Evolutionary conservation across 2,113 vertebrate genomes (phyloP).

Genomic region (human (Homo sapiens)): DNA sequence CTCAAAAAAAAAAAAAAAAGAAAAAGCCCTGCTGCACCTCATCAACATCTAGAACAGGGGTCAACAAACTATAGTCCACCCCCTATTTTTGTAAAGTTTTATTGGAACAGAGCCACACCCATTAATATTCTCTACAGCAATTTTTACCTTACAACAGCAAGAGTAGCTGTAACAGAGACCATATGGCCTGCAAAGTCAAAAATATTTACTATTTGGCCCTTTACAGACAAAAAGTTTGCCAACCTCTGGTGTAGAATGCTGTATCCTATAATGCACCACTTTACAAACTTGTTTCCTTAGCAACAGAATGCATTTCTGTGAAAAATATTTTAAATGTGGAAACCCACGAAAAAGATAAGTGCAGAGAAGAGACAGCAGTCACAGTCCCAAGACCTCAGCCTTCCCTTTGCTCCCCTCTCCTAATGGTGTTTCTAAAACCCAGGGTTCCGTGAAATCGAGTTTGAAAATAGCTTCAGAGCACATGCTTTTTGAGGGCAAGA

Average conservation of each 20-base stretch:
- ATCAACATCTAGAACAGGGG: neutral
- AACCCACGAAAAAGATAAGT: neutral
- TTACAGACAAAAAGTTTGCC: neutral
- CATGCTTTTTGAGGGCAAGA: neutral
- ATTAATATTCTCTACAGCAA: neutral
- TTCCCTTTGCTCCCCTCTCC: neutral
- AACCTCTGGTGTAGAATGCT: neutral
- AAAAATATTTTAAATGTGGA: constrained; percentile 18
- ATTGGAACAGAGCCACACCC: neutral
- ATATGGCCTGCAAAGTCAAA: neutral
- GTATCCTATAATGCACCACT: neutral
- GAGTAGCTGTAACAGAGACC: neutral
- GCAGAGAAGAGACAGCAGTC: neutral
- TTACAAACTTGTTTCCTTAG: neutral
- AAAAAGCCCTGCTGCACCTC: neutral
- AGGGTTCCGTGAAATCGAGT: neutral
- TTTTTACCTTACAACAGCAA: neutral
- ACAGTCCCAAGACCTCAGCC: neutral
- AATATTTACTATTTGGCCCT: neutral
- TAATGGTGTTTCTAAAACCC: neutral
- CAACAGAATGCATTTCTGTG: neutral
- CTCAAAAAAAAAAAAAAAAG: too few relatives aligned
- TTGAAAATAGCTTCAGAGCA: neutral
- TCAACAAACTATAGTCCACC: neutral
- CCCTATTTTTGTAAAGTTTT: constrained; percentile 34